Percentiles rank a stretch among this genome's conserved stretches.
Evolutionary conservation across 2,888 invertebrate species (phyloP).

Genomic region (Drosophila nr. perissopoda): DNA sequence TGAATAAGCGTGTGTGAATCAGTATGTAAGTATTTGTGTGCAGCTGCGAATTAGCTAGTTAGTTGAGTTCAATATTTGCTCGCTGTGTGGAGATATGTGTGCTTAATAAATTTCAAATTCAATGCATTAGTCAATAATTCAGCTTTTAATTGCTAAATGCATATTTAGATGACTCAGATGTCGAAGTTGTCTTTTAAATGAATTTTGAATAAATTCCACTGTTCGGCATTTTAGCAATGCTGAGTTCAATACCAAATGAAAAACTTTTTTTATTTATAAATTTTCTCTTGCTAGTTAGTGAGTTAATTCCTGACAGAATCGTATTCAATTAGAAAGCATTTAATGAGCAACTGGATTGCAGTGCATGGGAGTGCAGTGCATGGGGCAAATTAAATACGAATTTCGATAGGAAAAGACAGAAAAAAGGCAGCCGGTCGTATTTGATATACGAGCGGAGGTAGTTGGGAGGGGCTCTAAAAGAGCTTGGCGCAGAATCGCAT

Average conservation of each 20-base stretch:
- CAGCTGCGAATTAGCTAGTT: conserved; percentile 31
- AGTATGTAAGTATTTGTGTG: conserved; percentile 6
- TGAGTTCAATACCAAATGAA: neutral
- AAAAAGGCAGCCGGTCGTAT: neutral
- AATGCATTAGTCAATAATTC: neutral
- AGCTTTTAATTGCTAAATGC: neutral
- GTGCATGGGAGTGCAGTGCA: neutral
- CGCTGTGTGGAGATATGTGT: neutral
- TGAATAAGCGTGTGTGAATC: conserved; percentile 4
- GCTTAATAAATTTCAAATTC: conserved; percentile 9
- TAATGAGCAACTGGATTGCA: conserved; percentile 2
- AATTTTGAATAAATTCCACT: neutral
- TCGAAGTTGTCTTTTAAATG: neutral
- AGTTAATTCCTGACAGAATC: conserved; percentile 29
- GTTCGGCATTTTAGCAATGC: neutral
- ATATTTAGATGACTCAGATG: neutral
- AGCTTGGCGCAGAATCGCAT: conserved; percentile 37
- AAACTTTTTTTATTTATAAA: neutral
- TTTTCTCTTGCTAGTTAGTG: neutral
- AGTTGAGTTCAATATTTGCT: conserved; percentile 33
- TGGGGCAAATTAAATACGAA: conserved; percentile 29
- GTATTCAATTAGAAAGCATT: conserved; percentile 43
- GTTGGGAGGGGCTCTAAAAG: neutral
- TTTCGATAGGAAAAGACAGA: conserved; percentile 13
- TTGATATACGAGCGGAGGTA: neutral